Conservation (phyloP, 2,113 vertebrate species). For the Pseudorectes ferrugineus region DNA sequence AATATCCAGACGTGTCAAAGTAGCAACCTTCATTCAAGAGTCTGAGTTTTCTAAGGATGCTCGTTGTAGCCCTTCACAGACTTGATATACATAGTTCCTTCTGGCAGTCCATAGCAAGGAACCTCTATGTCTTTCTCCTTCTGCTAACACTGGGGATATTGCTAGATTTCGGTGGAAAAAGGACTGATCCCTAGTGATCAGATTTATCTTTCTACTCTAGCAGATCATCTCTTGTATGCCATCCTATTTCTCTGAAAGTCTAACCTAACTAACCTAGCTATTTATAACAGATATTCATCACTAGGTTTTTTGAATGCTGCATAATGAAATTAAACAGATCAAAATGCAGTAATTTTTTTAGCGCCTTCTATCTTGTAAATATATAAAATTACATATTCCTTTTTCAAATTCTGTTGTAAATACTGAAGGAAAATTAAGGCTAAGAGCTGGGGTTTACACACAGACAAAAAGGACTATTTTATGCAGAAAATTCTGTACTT, state of each 20-base stretch:
- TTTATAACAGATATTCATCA: not conserved
- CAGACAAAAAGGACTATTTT: not conserved
- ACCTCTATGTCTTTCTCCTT: not conserved
- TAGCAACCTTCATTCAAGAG: not conserved
- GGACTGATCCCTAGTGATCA: not conserved
- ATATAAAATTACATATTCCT: not conserved
- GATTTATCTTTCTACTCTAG: not conserved
- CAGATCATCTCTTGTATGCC: not conserved
- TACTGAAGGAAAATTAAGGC: not conserved
- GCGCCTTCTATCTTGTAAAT: not conserved
- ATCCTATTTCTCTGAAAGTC: not conserved
- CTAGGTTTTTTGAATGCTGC: not conserved
- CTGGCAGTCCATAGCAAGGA: not conserved
- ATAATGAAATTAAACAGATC: not conserved
- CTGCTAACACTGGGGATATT: not conserved
- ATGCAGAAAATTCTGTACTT: not conserved
- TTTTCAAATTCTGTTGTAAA: not conserved
- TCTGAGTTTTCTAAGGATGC: not conserved
- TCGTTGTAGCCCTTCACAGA: not conserved
- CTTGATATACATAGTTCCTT: not conserved
- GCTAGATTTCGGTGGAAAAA: not conserved
- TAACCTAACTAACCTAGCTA: not conserved
- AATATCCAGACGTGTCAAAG: not conserved
- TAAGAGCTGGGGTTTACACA: not conserved
- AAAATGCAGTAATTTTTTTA: not conserved